These are phyloP conservation scores for Hexactinellida sp. DNA, from an alignment of 37 sponge, comb jelly and placozoan genomes.

Conservation along the genomic window DNA sequence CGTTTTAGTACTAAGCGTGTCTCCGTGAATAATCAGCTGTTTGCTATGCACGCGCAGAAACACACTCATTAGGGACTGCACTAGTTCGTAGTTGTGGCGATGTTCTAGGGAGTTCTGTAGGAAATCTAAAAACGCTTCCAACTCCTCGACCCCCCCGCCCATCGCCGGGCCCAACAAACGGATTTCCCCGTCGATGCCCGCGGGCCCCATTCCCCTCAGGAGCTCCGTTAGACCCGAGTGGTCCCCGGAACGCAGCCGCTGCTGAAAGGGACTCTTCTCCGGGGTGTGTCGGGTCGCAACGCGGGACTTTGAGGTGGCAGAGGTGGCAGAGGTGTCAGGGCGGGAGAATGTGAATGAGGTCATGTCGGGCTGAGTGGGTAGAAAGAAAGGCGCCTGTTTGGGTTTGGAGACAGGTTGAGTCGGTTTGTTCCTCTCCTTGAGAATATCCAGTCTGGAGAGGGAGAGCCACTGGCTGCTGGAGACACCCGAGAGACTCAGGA, in stretches of 20 bases:
- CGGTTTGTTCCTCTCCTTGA: constrained; percentile 86
- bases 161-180: constrained; percentile 39
- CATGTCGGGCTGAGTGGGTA: constrained; percentile 68
- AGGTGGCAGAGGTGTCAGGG: background rate
- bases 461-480: constrained; percentile 76
- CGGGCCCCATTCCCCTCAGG: constrained; percentile 53
- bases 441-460: constrained; percentile 59
- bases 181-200: constrained; percentile 57
- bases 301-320: background rate
- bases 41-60: constrained; percentile 49
- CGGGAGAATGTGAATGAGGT: background rate
- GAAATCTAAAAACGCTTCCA: constrained; percentile 27
- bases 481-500: constrained; percentile 59
- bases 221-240: constrained; percentile 20
- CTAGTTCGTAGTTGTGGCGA: constrained; percentile 53
- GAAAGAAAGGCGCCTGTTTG: constrained; percentile 83
- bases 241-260: background rate
- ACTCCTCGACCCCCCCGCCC: constrained; percentile 40
- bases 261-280: background rate
- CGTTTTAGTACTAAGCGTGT: background rate
- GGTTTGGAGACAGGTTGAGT: constrained; percentile 62
- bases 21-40: background rate
- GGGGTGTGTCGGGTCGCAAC: background rate
- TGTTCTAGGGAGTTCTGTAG: constrained; percentile 35
- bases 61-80: constrained; percentile 53